These are phyloP conservation scores for Takifugu flavidus DNA, from an alignment of 2,113 vertebrate species.

Conservation along the genomic window DNA sequence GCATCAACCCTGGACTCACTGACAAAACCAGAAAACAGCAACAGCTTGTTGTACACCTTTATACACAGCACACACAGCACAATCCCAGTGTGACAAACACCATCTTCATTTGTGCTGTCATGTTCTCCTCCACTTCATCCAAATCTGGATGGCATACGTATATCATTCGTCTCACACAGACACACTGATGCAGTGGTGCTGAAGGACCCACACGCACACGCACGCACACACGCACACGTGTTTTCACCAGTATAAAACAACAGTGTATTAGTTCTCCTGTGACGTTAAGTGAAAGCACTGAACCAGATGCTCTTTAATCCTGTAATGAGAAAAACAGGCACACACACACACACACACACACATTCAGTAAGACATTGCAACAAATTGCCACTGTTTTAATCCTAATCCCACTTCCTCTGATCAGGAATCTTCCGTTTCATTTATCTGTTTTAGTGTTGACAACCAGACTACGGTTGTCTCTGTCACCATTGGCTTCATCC, in stretches of 20 bases:
- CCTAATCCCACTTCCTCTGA: constrained; percentile 42
- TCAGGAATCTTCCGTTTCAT: constrained; percentile 58
- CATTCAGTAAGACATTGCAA: constrained; percentile 52
- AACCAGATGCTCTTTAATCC: constrained; percentile 74
- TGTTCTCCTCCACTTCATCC: constrained; percentile 47
- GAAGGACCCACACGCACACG: constrained; percentile 7
- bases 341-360: constrained; percentile 40
- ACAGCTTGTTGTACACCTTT: constrained; percentile 36
- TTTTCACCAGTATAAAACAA: constrained; percentile 38
- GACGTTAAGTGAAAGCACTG: constrained; percentile 63
- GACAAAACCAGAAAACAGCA: no score
- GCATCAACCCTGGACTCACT: no score
- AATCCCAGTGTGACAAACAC: constrained; percentile 38
- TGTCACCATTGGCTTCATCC: constrained; percentile 44
- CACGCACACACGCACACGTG: neutral
- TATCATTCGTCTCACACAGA: constrained; percentile 3
- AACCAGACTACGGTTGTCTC: constrained; percentile 48
- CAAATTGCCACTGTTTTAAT: constrained; percentile 66
- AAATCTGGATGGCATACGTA: constrained; percentile 43
- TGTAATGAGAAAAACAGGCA: constrained; percentile 70
- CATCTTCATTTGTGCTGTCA: constrained; percentile 51
- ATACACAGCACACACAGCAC: constrained; percentile 22
- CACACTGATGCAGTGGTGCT: neutral
- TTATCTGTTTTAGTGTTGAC: constrained; percentile 55
- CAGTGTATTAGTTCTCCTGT: constrained; percentile 60